Evolutionary conservation across 2,797 vertebrate species (phyloP), one percentile per base, ranked within the genome.

Genomic region (Cynodonichthys magdalenae): DNA sequence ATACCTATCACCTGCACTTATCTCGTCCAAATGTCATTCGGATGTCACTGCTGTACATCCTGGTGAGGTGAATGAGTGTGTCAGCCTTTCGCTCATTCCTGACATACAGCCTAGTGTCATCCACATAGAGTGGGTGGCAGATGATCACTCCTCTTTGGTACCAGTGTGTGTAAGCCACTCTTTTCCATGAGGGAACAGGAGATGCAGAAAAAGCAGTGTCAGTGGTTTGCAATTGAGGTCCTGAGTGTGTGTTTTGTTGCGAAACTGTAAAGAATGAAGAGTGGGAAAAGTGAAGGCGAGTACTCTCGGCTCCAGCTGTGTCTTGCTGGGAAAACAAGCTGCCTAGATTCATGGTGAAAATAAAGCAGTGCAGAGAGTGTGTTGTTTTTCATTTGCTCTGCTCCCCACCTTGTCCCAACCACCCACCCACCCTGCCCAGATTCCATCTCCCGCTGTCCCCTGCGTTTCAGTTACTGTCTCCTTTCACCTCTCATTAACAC

Each of bases 401-500:
- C 47, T 52, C 44, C 61, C 36, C 15, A 4, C 42, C 50, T 24
- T 24, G 24, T 24, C 24, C 24, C 62, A 31, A 7, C 53, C 68
- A 69, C 74, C 77, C 69, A 67, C 15, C 59, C 76, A 77, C 75
- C 46, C 36, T 11, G 11, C 11, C 36, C 36, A 39, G 36, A 39
- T 39, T 39, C 36, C 36, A 39, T 39, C 36, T 39, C 36, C 36
- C 45, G 14, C 77, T 73, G 74, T 91, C 91, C 84, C 85, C 63
- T 67, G 88, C 88, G 91, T 91, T 92, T 92, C 88, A 92, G 91
- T 93, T 93, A 93, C 87, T 80, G 81, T 89, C 87, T 93, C 80
- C 82, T 83, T 90, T 93, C 92, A 92, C 90, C 91, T 94, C 88
- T 93, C 88, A 93, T 94, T 93, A 93, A 83, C 82, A 84, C 71